phyloP scores from a whole-genome alignment of 2,797 vertebrate species.

The Sebastes trivittatus region DNA sequence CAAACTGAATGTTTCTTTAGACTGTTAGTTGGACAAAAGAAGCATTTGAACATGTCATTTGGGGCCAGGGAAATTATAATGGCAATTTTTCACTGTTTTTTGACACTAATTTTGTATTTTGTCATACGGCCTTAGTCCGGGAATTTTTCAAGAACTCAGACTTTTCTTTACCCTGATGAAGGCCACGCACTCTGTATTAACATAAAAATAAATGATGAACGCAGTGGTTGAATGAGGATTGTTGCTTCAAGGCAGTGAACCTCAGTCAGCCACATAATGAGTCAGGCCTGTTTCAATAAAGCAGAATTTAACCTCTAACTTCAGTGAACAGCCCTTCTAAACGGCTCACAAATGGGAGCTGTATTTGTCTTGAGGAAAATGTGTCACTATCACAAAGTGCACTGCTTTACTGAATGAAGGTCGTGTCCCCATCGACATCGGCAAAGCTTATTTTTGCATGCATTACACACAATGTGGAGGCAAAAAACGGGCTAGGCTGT shows the following conservation, averaged over 20 bases:
- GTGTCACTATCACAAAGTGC: constrained; percentile 34
- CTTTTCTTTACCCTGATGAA: not conserved
- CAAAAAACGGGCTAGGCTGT: not conserved
- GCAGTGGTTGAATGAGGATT: not conserved
- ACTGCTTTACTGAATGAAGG: constrained; percentile 26
- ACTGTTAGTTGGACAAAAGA: not conserved
- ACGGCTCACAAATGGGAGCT: constrained; percentile 28
- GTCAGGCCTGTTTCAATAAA: constrained; percentile 37
- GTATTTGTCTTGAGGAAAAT: constrained; percentile 43
- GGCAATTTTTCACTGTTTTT: too few relatives aligned
- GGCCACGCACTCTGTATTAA: not conserved
- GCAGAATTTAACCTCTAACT: constrained; percentile 45
- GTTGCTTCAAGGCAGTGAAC: constrained; percentile 16
- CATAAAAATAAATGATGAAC: constrained; percentile 23
- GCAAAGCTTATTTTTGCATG: constrained; percentile 10
- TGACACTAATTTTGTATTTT: not conserved
- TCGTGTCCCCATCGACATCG: constrained; percentile 10
- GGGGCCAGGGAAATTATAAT: not conserved
- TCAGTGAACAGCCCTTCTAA: constrained; percentile 23
- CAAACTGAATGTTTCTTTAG: not conserved
- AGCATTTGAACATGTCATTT: not conserved
- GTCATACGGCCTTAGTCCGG: not conserved
- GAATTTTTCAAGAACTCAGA: not conserved
- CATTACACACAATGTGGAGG: not conserved
- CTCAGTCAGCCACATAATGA: constrained; percentile 39